Evolutionary conservation across 2,113 vertebrate genomes (phyloP).

Genomic region (Macroglossus sobrinus): DNA sequence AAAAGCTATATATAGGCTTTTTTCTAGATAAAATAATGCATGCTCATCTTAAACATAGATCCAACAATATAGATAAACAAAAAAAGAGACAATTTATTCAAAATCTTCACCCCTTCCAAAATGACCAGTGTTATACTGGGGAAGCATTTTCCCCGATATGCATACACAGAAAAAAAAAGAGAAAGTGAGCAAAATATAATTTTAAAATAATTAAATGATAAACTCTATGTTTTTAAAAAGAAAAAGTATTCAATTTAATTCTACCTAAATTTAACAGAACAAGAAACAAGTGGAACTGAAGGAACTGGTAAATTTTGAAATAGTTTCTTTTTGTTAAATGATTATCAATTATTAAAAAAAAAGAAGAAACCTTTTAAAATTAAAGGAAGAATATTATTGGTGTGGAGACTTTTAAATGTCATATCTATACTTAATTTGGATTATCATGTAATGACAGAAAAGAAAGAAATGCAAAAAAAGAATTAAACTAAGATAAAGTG

Average conservation of each 20-base stretch:
- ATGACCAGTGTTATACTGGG: not conserved
- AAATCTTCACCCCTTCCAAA: not conserved
- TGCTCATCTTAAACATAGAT: not conserved
- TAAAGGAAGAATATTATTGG: not conserved
- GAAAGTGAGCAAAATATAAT: not conserved
- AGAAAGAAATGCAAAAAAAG: too few relatives aligned
- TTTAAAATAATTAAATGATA: not conserved
- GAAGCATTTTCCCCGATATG: not conserved
- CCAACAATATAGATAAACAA: not conserved
- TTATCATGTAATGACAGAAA: too few relatives aligned
- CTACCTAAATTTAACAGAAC: not conserved
- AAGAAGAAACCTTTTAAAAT: not conserved
- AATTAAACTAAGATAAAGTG: not conserved
- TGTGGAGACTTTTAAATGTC: not conserved
- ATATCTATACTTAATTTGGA: not conserved
- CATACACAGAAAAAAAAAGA: not conserved
- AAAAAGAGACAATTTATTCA: not conserved
- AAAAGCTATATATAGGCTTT: not conserved
- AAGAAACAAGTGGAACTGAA: not conserved
- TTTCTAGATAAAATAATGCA: not conserved
- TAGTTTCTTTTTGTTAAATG: not conserved
- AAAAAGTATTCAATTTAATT: not conserved
- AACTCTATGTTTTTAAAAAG: not conserved
- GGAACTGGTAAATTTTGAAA: not conserved
- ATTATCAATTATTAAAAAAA: not conserved